Evolutionary conservation across 2,888 invertebrate species (phyloP).

Genomic region (Sphaerophoria rueppellii): DNA sequence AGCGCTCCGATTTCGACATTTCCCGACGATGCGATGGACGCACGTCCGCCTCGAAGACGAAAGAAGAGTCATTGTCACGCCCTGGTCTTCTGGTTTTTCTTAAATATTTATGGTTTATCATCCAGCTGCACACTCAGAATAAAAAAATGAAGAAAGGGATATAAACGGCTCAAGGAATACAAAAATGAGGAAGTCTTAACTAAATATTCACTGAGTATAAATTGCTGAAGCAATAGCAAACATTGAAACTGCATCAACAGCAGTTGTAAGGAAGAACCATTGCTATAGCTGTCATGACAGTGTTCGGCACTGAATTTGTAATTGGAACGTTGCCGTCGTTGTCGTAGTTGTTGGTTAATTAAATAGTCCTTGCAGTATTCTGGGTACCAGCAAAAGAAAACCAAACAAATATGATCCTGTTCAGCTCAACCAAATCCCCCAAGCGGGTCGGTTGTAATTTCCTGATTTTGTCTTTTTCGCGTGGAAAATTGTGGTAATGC

Average conservation of each 20-base stretch:
- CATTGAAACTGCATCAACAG: conserved; percentile 28
- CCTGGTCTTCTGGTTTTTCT: background rate
- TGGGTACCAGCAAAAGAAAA: background rate
- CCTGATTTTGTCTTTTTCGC: conserved; percentile 23
- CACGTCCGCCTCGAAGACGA: background rate
- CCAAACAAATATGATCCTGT: conserved; percentile 16
- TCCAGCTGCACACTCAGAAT: conserved; percentile 13
- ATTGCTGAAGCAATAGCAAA: conserved; percentile 61
- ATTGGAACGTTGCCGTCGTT: conserved; percentile 39
- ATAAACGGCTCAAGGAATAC: conserved; percentile 3
- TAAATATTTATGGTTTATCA: conserved; percentile 8
- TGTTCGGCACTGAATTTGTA: conserved; percentile 57
- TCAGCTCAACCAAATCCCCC: background rate
- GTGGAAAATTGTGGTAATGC: conserved; percentile 6
- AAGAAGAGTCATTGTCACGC: background rate
- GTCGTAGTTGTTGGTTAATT: conserved; percentile 59
- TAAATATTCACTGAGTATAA: conserved; percentile 36
- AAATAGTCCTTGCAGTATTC: conserved; percentile 53
- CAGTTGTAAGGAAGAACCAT: conserved; percentile 2
- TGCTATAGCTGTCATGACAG: conserved; percentile 14
- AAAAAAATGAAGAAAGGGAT: conserved; percentile 12
- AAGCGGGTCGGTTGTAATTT: conserved; percentile 47
- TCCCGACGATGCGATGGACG: background rate
- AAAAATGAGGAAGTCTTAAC: conserved; percentile 17
- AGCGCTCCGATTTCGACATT: background rate